A percentile compares a stretch with the other conserved stretches of the same genome.
Conservation (phyloP, 92 coral and sea anemone species). For the Epizoanthus scotinus region DNA sequence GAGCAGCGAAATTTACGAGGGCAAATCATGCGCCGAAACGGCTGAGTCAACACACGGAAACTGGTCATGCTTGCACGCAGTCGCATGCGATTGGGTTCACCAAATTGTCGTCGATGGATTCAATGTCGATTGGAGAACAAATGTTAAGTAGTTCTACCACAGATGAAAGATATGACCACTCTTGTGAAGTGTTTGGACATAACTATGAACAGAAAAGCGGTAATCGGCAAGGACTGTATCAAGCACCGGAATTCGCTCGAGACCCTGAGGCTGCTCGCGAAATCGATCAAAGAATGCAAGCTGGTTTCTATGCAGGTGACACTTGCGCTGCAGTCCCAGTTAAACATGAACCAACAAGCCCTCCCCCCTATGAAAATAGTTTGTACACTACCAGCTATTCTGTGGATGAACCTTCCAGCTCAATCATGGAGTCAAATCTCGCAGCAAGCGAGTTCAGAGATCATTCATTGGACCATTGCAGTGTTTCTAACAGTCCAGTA, state of each 20-base stretch:
- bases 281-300: conserved; percentile 1
- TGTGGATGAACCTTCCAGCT: not conserved
- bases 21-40: conserved; percentile 1
- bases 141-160: no score
- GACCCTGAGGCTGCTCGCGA: not conserved
- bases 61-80: conserved; percentile 8
- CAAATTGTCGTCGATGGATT: not conserved
- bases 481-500: not conserved
- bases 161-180: not conserved
- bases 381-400: conserved; percentile 8
- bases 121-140: conserved; percentile 17
- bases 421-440: not conserved
- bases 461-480: not conserved
- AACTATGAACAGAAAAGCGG: not conserved
- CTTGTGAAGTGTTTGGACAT: not conserved
- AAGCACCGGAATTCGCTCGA: not conserved
- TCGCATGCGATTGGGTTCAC: conserved; percentile 10
- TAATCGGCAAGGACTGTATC: not conserved
- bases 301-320: not conserved
- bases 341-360: not conserved
- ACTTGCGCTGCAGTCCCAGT: not conserved
- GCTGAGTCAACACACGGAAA: not conserved
- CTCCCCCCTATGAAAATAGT: not conserved
- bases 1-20: conserved; percentile 19
- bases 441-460: not conserved